Evolutionary conservation across 2,888 invertebrate genomes (phyloP).

Genomic region (Margaritifera margaritifera): DNA sequence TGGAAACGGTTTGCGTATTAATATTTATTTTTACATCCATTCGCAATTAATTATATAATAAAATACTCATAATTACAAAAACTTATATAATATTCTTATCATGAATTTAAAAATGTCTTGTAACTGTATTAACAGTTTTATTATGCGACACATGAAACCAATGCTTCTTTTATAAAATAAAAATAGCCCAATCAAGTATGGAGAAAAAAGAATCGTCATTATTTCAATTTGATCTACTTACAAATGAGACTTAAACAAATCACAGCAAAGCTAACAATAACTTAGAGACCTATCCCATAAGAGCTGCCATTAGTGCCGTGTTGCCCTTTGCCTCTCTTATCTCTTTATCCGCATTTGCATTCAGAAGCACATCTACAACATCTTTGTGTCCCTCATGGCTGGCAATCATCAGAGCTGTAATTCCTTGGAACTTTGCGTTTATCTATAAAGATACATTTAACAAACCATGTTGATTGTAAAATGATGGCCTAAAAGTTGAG

Average conservation of each 20-base stretch:
- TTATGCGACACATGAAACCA: neutral
- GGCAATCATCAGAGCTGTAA: slow-evolving; percentile 49
- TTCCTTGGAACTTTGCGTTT: slow-evolving; percentile 35
- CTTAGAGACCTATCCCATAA: slow-evolving; percentile 38
- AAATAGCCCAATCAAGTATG: no score
- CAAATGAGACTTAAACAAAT: neutral
- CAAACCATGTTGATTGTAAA: no score
- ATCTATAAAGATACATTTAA: slow-evolving; percentile 26
- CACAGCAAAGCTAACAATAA: neutral
- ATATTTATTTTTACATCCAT: no score
- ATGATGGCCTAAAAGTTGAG: no score
- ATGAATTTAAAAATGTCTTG: no score
- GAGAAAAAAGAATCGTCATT: no score
- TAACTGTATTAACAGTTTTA: neutral
- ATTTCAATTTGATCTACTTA: neutral
- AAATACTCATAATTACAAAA: no score
- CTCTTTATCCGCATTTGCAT: slow-evolving; percentile 36
- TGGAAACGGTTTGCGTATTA: no score
- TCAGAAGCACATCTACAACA: slow-evolving; percentile 37
- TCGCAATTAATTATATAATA: no score
- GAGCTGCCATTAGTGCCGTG: slow-evolving; percentile 46
- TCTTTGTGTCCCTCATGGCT: slow-evolving; percentile 43
- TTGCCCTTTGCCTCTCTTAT: slow-evolving; percentile 34
- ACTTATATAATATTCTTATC: no score
- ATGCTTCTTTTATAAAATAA: neutral